A percentile compares a stretch with the other conserved stretches of the same genome.
phyloP scores from a whole-genome alignment of 1,140 invertebrate species.

The Trichomalopsis sarcophagae region DNA sequence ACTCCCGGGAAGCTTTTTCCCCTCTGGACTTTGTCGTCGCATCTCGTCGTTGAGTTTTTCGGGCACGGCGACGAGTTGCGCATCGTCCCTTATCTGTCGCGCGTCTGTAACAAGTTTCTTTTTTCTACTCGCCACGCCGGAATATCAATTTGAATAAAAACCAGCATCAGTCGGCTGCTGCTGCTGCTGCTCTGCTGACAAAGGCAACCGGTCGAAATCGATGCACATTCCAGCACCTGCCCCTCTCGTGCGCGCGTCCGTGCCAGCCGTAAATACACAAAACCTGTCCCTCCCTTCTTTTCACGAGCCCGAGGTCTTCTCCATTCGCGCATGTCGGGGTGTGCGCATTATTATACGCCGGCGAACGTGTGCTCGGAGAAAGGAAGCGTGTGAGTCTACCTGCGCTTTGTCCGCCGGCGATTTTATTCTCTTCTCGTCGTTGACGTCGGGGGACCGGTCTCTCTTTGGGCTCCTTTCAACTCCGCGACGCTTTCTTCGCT shows the following conservation, averaged over 20 bases:
- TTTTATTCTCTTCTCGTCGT: not conserved
- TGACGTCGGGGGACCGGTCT: not conserved
- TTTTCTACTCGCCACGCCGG: conserved; percentile 1
- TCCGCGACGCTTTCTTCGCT: too few species aligned
- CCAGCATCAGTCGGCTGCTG: not conserved
- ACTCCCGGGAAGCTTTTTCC: not conserved
- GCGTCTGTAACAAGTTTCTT: too few species aligned
- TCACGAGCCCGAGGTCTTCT: not conserved
- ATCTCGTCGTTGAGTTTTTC: conserved; percentile 11
- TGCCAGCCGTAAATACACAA: conserved; percentile 45
- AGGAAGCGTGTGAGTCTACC: not conserved
- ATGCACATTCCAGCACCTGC: conserved; percentile 68
- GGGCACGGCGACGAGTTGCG: too few species aligned
- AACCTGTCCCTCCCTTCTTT: conserved; percentile 48
- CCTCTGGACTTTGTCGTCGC: not conserved
- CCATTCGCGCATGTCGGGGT: not conserved
- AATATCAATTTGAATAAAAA: conserved; percentile 48
- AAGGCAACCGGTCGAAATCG: conserved; percentile 56
- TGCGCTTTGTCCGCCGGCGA: not conserved
- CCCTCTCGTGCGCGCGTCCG: conserved; percentile 49
- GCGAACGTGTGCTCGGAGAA: not conserved
- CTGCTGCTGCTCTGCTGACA: not conserved
- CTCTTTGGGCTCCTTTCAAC: too few species aligned
- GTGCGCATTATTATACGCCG: too few species aligned
- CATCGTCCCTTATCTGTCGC: not conserved